Base-by-base conservation (phyloP, 2,888 invertebrate genomes). In the Rosalia funebris region DNA sequence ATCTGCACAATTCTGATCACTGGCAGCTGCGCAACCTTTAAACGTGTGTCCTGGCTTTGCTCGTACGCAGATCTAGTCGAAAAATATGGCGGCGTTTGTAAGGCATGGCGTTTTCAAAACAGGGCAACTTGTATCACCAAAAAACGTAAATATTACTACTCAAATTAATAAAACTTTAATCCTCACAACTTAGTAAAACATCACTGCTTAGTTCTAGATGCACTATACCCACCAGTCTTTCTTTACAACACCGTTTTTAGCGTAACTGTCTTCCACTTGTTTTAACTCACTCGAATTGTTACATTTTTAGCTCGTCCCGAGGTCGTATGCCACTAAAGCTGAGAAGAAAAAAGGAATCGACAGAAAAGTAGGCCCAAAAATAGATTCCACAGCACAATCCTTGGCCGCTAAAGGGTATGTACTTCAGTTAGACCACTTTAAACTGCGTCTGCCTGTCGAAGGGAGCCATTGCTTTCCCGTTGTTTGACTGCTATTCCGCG, bases 331-430 rank as follows among this genome's bases (percentile, higher is more conserved):
- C 63, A 80, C 79, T 25, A 81, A 80, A 74, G 78, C 79, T 57
- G 77, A 79, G 70, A 81, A 78, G 70, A 81, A 79, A 79, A 76
- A 79, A 72, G 80, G 77, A 64, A 75, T 78, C 69, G 81, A 80
- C 72, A 77, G 76, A 75, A 78, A 82, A 77, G 75, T 77, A 53
- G 77, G 77, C 63, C 81, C 82, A 60, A 81, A 81, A 71, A 75
- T 86, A 66, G 81, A 83, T 57, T 80, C 88, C 32, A 82, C 86
- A 60, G 86, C 86, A 46, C 84, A 88, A 78, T 89, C 90, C 45
- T 81, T 90, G 72, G 87, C 89, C 66, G 83, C 89, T 20, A 88
- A 88, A 85, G 91, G 91, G 91, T 91, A 84, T 79, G 80, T 82
- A 82, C 78, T 65, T 63, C 52, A 50, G 60, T 66, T 63, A 66